Conservation (phyloP, 2,888 invertebrate species). For the Arrhopalites spinosus region DNA sequence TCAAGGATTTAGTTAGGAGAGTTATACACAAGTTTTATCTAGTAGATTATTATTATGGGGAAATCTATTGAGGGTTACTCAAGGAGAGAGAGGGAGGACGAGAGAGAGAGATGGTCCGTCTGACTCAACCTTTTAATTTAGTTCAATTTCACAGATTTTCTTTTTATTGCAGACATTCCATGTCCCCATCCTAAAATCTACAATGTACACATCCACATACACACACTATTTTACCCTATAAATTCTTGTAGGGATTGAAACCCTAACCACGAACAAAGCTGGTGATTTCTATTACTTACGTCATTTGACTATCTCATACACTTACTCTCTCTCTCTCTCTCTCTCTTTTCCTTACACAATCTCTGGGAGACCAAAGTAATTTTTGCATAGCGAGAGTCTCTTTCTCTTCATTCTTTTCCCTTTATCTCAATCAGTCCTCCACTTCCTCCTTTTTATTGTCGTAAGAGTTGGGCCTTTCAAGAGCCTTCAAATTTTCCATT, state of each 20-base stretch:
- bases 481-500: constrained; percentile 24
- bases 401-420: constrained; percentile 4
- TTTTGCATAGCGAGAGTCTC: not conserved
- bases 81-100: not conserved
- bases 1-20: too few species aligned
- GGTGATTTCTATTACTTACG: not conserved
- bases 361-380: not conserved
- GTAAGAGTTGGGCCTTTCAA: not conserved
- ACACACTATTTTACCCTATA: not conserved
- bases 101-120: not conserved
- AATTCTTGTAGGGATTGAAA: not conserved
- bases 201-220: not conserved
- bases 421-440: not conserved
- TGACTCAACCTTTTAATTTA: constrained; percentile 35
- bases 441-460: not conserved
- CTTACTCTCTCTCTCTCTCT: not conserved
- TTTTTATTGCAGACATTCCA: constrained; percentile 26
- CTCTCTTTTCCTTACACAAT: not conserved
- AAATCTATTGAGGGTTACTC: not conserved
- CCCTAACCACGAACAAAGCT: too few species aligned
- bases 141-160: constrained; percentile 29
- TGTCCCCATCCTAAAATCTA: not conserved
- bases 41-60: too few species aligned
- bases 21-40: too few species aligned
- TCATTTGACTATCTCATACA: too few species aligned